Percentiles rank a stretch among this genome's conserved stretches.
phyloP scores from a whole-genome alignment of 2,113 vertebrate species.

The Ailuropoda melanoleuca region DNA sequence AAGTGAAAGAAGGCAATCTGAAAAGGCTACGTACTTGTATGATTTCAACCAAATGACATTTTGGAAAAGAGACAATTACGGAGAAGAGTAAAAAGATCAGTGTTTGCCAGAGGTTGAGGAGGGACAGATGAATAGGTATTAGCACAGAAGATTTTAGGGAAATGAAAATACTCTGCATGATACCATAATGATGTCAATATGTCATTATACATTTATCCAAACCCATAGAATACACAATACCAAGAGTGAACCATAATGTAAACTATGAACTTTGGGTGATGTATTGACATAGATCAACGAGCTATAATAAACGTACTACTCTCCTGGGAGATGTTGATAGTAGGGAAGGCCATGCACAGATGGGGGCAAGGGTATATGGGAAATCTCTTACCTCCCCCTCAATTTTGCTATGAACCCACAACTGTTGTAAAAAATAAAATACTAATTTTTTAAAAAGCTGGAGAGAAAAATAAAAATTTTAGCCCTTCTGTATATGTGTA shows the following conservation, averaged over 20 bases:
- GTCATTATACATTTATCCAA: background rate
- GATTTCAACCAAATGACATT: background rate
- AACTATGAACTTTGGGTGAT: background rate
- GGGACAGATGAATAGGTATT: background rate
- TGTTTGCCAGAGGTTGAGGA: background rate
- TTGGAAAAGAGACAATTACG: background rate
- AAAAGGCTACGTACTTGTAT: background rate
- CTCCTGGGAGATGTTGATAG: background rate
- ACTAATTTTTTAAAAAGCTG: background rate
- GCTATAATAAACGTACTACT: background rate
- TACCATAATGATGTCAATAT: background rate
- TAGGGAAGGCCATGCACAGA: background rate
- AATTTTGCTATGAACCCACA: background rate
- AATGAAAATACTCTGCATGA: background rate
- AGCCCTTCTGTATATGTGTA: background rate
- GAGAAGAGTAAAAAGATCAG: background rate
- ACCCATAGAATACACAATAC: background rate
- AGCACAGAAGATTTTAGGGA: background rate
- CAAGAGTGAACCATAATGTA: background rate
- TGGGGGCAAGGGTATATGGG: background rate
- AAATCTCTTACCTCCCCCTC: background rate
- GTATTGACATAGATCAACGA: background rate
- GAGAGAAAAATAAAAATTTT: background rate
- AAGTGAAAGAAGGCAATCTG: background rate
- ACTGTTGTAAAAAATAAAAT: background rate